Evolutionary conservation across 2,888 invertebrate genomes (phyloP), one percentile per base, ranked within the genome.

Genomic region (Trachelus troglodyta): DNA sequence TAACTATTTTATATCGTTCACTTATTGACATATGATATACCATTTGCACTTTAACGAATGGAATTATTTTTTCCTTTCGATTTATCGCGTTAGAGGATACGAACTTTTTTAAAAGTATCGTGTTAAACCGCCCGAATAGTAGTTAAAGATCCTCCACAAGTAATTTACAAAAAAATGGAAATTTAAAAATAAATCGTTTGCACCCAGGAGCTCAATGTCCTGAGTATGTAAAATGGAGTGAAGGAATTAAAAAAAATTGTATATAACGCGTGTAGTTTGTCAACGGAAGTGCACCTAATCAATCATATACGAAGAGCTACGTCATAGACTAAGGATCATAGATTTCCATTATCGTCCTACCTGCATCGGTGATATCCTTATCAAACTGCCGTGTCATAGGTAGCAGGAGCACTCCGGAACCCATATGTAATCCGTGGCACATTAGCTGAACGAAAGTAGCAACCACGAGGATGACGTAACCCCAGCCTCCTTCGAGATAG

Each of bases 401-500:
- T 15, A 74, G 56, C 33, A 87, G 71, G 40, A 89, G 91, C 69
- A 94, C 93, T 15, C 94, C 94, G 69, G 93, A 92, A 30, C 94
- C 94, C 75, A 94, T 93, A 84, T 96, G 95, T 81, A 96, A 92
- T 3, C 97, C 97, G 87, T 96, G 95, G 75, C 95, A 94, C 69
- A 97, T 92, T 35, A 96, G 92, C 89, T 97, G 96, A 74, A 95
- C 95, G 56, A 96, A 91, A 40, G 96, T 93, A 15, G 95, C 95
- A 69, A 95, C 95, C 35, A 93, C 92, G 11, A 96, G 94, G 77
- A 97, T 94, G 79, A 96, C 94, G 95, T 96, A 97, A 34, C 97
- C 97, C 96, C 97, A 97, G 1, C 96, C 96, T 11, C 96, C 96
- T 92, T 97, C 97, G 34, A 96, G 96, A 92, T 96, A 97, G 92